Conservation (phyloP, 2,113 vertebrate species). For the Corythoichthys intestinalis region DNA sequence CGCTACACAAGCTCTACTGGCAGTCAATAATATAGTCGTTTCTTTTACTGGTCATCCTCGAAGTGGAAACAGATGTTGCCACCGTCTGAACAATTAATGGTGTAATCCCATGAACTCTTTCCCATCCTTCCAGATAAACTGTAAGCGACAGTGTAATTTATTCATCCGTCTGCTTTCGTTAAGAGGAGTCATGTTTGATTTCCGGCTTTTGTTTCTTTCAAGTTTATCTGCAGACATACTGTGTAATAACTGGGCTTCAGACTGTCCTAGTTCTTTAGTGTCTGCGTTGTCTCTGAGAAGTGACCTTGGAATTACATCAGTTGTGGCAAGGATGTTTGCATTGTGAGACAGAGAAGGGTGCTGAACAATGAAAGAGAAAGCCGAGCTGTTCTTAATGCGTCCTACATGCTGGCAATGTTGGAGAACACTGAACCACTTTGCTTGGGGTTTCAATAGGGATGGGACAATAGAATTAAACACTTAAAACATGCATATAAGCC, state of each 20-base stretch:
- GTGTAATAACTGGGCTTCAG: background rate
- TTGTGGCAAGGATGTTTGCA: background rate
- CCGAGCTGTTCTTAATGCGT: background rate
- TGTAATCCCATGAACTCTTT: background rate
- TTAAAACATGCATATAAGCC: too few relatives aligned
- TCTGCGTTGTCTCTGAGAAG: constrained; percentile 5
- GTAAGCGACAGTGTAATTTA: background rate
- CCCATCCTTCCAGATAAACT: background rate
- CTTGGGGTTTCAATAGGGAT: too few relatives aligned
- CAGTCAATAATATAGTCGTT: background rate
- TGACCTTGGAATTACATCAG: constrained; percentile 1
- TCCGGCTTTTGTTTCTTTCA: background rate
- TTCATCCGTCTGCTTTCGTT: background rate
- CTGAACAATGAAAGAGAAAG: background rate
- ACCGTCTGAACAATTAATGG: background rate
- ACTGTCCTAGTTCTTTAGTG: background rate
- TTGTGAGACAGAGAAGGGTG: background rate
- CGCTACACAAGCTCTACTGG: too few relatives aligned
- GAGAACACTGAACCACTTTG: background rate
- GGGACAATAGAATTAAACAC: too few relatives aligned
- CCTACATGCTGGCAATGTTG: background rate
- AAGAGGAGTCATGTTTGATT: background rate
- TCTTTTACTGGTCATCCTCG: background rate
- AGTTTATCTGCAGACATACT: constrained; percentile 1
- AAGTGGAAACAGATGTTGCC: background rate